phyloP scores from a whole-genome alignment of 2,113 vertebrate genomes.

The Chunga burmeisteri region DNA sequence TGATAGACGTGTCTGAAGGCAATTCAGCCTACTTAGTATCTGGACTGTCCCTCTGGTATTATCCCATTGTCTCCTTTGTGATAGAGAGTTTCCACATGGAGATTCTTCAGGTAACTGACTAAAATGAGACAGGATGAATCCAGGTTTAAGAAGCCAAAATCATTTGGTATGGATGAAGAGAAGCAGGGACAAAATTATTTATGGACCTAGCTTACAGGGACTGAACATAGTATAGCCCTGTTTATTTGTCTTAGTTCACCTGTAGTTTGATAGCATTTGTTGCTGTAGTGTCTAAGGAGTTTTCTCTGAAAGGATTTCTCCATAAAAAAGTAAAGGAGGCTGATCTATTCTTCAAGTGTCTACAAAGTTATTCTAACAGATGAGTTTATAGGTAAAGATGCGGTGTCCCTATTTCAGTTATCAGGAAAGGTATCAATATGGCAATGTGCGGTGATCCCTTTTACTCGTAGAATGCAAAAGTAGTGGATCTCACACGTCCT shows the following conservation, averaged over 20 bases:
- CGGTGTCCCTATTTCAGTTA: background rate
- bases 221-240: background rate
- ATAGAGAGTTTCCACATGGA: background rate
- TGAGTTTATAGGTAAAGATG: background rate
- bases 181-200: background rate
- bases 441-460: background rate
- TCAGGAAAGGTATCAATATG: background rate
- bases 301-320: background rate
- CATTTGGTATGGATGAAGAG: background rate
- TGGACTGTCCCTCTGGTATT: background rate
- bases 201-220: background rate
- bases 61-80: background rate
- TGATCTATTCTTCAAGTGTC: background rate
- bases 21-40: background rate
- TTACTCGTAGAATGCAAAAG: background rate
- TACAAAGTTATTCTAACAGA: background rate
- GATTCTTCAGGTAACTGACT: background rate
- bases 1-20: background rate
- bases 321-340: background rate
- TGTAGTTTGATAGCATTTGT: background rate
- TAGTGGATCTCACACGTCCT: background rate
- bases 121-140: background rate
- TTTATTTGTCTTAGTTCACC: background rate
- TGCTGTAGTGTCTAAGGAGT: background rate
- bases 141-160: background rate